Conservation (phyloP, 2,888 invertebrate genomes). For the Platycheirus albimanus region DNA sequence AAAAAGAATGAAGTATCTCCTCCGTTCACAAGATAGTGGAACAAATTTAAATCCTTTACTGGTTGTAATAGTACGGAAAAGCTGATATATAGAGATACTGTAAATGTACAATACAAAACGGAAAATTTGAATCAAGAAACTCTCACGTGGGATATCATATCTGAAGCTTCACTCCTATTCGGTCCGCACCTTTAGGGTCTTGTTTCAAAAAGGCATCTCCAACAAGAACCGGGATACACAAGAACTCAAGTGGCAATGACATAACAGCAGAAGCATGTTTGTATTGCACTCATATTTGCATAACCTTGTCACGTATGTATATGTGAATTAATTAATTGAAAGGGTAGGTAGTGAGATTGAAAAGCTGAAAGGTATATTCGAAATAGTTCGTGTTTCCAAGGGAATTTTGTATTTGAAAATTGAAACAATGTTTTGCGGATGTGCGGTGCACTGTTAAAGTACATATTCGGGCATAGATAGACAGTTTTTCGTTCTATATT, state of each 20-base stretch:
- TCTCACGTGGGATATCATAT: slow-evolving; percentile 36
- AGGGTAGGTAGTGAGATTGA: slow-evolving; percentile 38
- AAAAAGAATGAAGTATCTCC: background rate
- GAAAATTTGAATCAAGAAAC: slow-evolving; percentile 58
- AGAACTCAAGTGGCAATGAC: background rate
- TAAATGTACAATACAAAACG: slow-evolving; percentile 17
- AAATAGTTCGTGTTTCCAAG: slow-evolving; percentile 1
- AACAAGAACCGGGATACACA: slow-evolving; percentile 26
- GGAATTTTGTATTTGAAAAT: slow-evolving; percentile 22
- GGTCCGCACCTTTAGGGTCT: background rate
- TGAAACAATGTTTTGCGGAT: slow-evolving; percentile 19
- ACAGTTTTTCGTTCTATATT: too few relatives aligned
- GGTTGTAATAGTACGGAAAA: slow-evolving; percentile 29
- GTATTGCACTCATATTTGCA: slow-evolving; percentile 68
- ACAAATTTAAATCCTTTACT: slow-evolving; percentile 45
- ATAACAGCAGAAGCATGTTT: slow-evolving; percentile 30
- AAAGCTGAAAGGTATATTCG: slow-evolving; percentile 2
- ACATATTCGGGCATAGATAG: too few relatives aligned
- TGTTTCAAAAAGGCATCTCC: background rate
- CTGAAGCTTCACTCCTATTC: background rate
- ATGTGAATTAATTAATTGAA: slow-evolving; percentile 75
- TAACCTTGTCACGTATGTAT: slow-evolving; percentile 75
- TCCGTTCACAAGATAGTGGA: background rate
- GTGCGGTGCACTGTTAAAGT: too few relatives aligned
- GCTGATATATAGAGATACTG: slow-evolving; percentile 7